Percentiles rank a stretch among this genome's conserved stretches.
Evolutionary conservation across 2,113 vertebrate species (phyloP).

Genomic region (Rhynchomys soricoides): DNA sequence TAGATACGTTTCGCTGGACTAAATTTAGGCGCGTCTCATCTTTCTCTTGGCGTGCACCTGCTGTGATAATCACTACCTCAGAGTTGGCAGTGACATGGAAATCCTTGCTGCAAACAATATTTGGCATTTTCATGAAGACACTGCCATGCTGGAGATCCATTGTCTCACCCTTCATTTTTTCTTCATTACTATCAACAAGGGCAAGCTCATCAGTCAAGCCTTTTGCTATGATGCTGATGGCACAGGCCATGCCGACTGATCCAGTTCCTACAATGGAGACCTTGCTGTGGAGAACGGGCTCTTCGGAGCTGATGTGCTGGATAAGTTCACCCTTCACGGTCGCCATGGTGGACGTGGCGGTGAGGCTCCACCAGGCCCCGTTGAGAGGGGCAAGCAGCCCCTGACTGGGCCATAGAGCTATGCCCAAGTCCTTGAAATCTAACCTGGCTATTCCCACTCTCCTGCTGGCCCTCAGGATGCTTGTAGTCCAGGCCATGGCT

Average conservation of each 20-base stretch:
- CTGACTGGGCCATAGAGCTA: fast-evolving
- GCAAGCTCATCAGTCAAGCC: slow-evolving; percentile 90
- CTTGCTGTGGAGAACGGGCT: slow-evolving; percentile 85
- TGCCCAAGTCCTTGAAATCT: fast-evolving
- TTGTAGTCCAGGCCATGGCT: slow-evolving; percentile 28
- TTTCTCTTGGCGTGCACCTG: slow-evolving; percentile 42
- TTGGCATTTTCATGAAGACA: slow-evolving; percentile 89
- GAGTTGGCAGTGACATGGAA: slow-evolving; percentile 26
- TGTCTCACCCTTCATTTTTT: slow-evolving; percentile 89
- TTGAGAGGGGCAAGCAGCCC: fast-evolving
- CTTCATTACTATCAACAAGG: slow-evolving; percentile 89
- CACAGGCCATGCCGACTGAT: slow-evolving; percentile 90
- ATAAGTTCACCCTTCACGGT: slow-evolving; percentile 87
- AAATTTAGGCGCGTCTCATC: slow-evolving; percentile 66
- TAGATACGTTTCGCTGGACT: slow-evolving; percentile 59
- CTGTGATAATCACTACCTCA: slow-evolving; percentile 50
- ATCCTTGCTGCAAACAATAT: slow-evolving; percentile 88
- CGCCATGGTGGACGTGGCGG: slow-evolving; percentile 78
- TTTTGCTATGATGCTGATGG: slow-evolving; percentile 88
- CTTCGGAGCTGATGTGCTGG: slow-evolving; percentile 71
- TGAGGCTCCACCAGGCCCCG: not conserved
- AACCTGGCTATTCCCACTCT: not conserved
- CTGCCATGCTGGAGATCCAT: slow-evolving; percentile 93
- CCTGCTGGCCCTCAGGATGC: not conserved
- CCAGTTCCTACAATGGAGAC: slow-evolving; percentile 85